Evolutionary conservation across 2,113 vertebrate genomes (phyloP), one percentile per base, ranked within the genome.

Genomic region (Ceuthmochares aereus): DNA sequence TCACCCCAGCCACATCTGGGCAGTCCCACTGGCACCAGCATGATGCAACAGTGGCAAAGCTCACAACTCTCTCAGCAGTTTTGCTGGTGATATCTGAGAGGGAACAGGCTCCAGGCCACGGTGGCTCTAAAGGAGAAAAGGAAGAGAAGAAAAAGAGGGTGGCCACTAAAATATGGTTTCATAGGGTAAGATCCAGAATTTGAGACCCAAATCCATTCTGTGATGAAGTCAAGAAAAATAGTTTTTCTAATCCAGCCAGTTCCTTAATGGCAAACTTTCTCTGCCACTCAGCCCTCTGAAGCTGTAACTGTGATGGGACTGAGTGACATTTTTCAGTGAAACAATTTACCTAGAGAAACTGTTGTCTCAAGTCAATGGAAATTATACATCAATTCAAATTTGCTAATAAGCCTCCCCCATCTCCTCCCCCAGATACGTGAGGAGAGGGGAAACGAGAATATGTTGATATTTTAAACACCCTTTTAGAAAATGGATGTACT

Each of bases 251-350:
- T 47, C 34, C 81, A 95, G 47, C 4, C 56, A 51, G 77, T 17
- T 54, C 51, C 27, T 93, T 36, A 42, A 40, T 29, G 92, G 55
- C 55, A 90, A 80, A 80, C 4, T 36, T 89, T 63, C 63, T 86
- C 84, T 90, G 91, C 54, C 89, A 78, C 84, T 93, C 93, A 92
- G 75, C 90, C 26, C 76, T 69, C 32, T 1, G 6, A 42, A 93
- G 86, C 59, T 67, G 14, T 36, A 55, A 42, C 68, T 81, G 78
- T 85, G 88, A 70, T 9, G 55, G 60, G 73, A 37, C 60, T 86
- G 89, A 96, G 86, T 96, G 95, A 96, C 92, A 93, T 56, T 92
- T 73, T 94, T 69, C 85, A 97, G 90, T 32, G 94, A 95, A 96
- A 96, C 89, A 92, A 86, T 90, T 97, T 96, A 95, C 83, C 37